phyloP scores from a whole-genome alignment of 2,113 vertebrate genomes.

The Archilochus colubris region DNA sequence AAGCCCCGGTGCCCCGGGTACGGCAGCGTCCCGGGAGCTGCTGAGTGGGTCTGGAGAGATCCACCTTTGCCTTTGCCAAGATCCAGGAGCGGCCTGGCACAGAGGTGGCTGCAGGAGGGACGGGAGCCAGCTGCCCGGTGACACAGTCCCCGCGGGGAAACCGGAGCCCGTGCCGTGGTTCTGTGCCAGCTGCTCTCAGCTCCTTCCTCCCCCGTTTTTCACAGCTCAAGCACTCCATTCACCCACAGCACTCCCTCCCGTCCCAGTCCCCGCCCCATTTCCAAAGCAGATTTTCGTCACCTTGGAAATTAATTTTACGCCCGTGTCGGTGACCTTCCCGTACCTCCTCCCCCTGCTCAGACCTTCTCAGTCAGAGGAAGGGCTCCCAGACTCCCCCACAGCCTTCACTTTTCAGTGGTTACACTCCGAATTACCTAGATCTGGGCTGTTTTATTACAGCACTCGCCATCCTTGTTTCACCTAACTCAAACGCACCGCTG shows the following conservation, averaged over 20 bases:
- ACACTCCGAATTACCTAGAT: rapidly evolving
- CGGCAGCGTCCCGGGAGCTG: rapidly evolving
- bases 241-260: background rate
- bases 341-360: background rate
- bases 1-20: background rate
- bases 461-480: background rate
- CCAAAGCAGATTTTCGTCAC: background rate
- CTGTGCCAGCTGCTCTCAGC: conserved; percentile 27
- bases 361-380: too few relatives aligned
- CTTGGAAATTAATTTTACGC: background rate
- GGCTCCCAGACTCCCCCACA: background rate
- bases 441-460: background rate
- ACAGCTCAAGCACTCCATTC: conserved; percentile 29
- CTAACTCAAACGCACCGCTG: rapidly evolving
- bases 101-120: background rate
- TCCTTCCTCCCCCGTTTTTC: conserved; percentile 50
- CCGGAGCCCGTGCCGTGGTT: background rate
- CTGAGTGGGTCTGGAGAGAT: rapidly evolving
- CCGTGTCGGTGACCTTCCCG: rapidly evolving
- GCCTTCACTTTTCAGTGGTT: rapidly evolving
- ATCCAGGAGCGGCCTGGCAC: rapidly evolving
- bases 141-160: background rate
- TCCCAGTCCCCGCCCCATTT: background rate
- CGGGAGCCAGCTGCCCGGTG: background rate
- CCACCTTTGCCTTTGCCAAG: rapidly evolving